Conservation (phyloP, 1,140 invertebrate species). For the Aphidius gifuensis region DNA sequence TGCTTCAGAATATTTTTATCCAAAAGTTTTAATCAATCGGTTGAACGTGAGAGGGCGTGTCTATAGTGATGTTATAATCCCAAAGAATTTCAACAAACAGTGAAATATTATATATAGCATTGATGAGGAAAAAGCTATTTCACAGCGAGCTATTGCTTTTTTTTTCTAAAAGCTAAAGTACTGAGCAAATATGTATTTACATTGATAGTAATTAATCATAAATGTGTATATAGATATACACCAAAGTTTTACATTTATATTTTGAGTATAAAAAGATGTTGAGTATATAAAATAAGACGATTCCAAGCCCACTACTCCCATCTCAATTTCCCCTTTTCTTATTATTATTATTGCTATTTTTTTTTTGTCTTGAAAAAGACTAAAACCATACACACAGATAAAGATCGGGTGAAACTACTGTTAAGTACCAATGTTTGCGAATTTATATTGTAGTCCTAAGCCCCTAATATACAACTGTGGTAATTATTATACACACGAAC, state of each 20-base stretch:
- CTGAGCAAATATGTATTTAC: constrained; percentile 28
- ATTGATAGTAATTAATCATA: constrained; percentile 26
- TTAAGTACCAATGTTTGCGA: constrained; percentile 16
- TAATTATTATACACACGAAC: constrained; percentile 32
- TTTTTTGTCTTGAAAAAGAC: background rate
- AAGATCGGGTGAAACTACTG: no score
- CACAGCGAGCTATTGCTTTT: background rate
- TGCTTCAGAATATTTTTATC: no score
- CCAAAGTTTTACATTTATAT: no score
- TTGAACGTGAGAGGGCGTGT: no score
- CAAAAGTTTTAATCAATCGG: no score
- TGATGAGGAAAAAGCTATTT: background rate
- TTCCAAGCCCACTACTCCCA: no score
- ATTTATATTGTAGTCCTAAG: constrained; percentile 9
- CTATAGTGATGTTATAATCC: background rate
- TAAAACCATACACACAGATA: no score
- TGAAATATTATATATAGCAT: background rate
- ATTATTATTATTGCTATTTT: no score
- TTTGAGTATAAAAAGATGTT: no score
- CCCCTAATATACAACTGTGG: constrained; percentile 32
- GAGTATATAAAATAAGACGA: no score
- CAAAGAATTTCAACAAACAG: background rate
- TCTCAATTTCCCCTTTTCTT: no score
- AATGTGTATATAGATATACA: no score
- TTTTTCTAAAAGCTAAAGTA: constrained; percentile 6